Evolutionary conservation across 2,113 vertebrate genomes (phyloP).

Genomic region (Microcebus murinus): DNA sequence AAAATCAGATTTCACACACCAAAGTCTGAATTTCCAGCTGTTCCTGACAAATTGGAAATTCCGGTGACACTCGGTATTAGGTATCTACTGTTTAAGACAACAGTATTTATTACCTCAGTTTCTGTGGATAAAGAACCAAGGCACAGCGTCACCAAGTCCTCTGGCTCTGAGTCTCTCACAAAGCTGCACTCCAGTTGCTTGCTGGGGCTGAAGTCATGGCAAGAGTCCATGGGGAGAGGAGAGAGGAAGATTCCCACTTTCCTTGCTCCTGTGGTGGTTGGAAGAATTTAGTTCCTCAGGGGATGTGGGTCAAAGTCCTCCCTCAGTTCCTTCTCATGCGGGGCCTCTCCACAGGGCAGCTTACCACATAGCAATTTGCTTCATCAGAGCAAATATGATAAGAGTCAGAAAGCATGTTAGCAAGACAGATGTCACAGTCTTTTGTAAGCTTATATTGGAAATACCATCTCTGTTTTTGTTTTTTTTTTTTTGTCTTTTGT

Average conservation of each 20-base stretch:
- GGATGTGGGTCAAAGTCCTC: background rate
- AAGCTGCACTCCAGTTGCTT: accelerated
- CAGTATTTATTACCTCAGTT: background rate
- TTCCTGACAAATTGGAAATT: background rate
- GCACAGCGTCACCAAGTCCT: too few relatives aligned
- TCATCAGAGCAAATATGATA: background rate
- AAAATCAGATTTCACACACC: background rate
- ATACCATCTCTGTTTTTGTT: background rate
- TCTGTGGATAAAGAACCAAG: background rate
- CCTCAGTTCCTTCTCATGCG: background rate
- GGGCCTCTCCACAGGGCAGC: background rate
- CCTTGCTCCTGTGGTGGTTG: background rate
- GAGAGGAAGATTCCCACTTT: background rate
- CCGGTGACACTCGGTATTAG: background rate
- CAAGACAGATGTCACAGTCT: background rate
- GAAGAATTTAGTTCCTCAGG: background rate
- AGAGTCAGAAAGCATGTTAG: background rate
- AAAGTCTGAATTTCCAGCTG: background rate
- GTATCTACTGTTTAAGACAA: background rate
- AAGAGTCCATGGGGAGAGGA: background rate
- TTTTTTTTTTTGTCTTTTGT: too few relatives aligned
- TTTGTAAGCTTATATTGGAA: background rate
- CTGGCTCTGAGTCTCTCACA: background rate
- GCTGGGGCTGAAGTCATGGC: too few relatives aligned
- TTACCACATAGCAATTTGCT: background rate